Conservation (phyloP, 2,797 vertebrate species). For the Anabacerthia variegaticeps region DNA sequence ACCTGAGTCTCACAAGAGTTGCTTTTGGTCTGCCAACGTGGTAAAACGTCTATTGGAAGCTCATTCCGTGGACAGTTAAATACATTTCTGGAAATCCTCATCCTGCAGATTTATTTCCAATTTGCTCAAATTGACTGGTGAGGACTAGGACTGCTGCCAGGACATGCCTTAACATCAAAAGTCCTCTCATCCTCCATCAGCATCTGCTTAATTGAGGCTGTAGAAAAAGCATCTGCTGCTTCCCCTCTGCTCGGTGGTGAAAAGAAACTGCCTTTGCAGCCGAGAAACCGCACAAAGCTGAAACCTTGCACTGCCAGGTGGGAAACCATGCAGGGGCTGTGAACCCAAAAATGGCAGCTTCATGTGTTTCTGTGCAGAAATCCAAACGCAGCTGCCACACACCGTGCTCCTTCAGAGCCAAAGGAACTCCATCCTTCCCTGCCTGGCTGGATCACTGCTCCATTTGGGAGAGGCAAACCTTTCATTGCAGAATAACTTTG, state of each 20-base stretch:
- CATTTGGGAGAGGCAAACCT: not conserved
- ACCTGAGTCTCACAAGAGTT: not conserved
- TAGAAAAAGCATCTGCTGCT: not conserved
- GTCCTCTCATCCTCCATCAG: not conserved
- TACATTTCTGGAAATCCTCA: not conserved
- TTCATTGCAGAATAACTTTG: not conserved
- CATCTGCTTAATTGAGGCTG: conserved; percentile 16
- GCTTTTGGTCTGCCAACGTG: not conserved
- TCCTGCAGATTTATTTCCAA: conserved; percentile 17
- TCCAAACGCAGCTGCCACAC: not conserved
- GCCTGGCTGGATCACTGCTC: not conserved
- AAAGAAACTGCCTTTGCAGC: not conserved
- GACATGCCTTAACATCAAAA: not conserved
- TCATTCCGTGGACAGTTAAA: not conserved
- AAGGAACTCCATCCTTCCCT: not conserved
- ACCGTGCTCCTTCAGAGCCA: not conserved
- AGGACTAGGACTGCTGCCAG: conserved; percentile 16
- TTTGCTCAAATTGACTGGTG: conserved; percentile 3
- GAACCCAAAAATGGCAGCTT: not conserved
- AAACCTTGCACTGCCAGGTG: not conserved
- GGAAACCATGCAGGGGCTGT: not conserved
- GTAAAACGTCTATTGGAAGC: not conserved
- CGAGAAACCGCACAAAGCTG: not conserved
- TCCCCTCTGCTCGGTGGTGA: not conserved
- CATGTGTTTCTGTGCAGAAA: not conserved